A percentile compares a stretch with the other conserved stretches of the same genome.
Evolutionary conservation across 1,140 invertebrate genomes (phyloP).

Genomic region (Hetaerina americana): DNA sequence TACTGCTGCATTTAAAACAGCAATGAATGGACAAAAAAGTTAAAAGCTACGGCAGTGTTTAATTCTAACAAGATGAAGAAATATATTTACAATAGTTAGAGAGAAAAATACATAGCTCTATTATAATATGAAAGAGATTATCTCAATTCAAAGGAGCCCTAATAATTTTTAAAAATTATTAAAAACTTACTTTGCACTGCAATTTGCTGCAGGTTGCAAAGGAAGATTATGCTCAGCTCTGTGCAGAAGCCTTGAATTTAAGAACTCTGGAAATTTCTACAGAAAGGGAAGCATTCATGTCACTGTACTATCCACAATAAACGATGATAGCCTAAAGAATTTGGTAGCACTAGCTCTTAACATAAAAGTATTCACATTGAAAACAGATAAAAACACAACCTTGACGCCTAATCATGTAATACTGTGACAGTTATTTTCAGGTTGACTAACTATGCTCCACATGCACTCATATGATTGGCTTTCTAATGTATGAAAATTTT

Average conservation of each 20-base stretch:
- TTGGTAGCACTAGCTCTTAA: slow-evolving; percentile 4
- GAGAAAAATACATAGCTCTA: slow-evolving; percentile 2
- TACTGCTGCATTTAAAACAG: neutral
- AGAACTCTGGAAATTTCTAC: neutral
- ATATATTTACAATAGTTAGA: slow-evolving; percentile 1
- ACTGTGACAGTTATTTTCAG: slow-evolving; percentile 4
- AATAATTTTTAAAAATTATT: neutral
- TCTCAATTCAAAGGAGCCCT: neutral
- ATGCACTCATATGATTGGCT: neutral
- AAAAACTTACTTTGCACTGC: neutral
- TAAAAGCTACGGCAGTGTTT: slow-evolving; percentile 3
- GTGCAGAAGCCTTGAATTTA: neutral
- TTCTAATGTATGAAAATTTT: neutral
- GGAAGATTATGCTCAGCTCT: neutral
- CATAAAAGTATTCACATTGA: neutral
- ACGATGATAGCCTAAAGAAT: slow-evolving; percentile 5
- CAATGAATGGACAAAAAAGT: neutral
- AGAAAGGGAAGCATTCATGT: slow-evolving; percentile 1
- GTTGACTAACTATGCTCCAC: slow-evolving; percentile 1
- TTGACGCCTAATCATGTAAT: slow-evolving; percentile 2
- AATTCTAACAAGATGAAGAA: neutral
- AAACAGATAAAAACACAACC: slow-evolving; percentile 3
- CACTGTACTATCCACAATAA: slow-evolving; percentile 2
- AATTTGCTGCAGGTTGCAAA: neutral
- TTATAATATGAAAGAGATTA: neutral